These are phyloP conservation scores for Neria commutata DNA, from an alignment of 2,888 invertebrate species.

Conservation along the genomic window DNA sequence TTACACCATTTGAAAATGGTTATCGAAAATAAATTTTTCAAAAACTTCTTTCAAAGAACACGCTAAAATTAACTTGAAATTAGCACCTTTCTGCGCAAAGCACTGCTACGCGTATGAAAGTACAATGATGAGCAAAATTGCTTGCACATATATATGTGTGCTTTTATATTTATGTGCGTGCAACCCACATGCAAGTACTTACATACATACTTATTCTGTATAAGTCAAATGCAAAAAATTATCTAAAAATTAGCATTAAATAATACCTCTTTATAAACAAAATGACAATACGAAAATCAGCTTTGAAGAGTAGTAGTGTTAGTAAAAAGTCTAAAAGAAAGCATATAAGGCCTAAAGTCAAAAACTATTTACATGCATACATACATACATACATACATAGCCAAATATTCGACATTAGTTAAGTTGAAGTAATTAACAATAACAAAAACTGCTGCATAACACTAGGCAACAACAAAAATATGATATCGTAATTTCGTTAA, in stretches of 20 bases:
- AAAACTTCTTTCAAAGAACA: no score
- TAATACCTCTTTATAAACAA: constrained; percentile 20
- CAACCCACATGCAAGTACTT: no score
- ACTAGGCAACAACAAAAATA: neutral
- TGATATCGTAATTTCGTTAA: no score
- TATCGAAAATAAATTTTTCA: no score
- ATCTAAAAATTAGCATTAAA: constrained; percentile 4
- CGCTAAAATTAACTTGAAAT: no score
- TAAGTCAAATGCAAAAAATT: constrained; percentile 5
- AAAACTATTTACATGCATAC: neutral
- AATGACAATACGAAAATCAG: constrained; percentile 14
- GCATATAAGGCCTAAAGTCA: neutral
- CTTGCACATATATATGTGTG: no score
- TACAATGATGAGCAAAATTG: no score
- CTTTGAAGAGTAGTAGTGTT: neutral
- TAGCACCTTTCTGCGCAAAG: no score
- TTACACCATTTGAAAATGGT: no score
- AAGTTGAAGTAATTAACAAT: neutral
- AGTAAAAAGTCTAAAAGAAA: constrained; percentile 4
- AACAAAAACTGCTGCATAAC: neutral
- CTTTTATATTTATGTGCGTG: no score
- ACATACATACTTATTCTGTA: constrained; percentile 16
- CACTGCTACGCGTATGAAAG: no score
- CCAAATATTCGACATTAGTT: no score
- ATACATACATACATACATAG: neutral